Conservation (phyloP, 1,140 invertebrate genomes). For the Cataglyphis hispanica region DNA sequence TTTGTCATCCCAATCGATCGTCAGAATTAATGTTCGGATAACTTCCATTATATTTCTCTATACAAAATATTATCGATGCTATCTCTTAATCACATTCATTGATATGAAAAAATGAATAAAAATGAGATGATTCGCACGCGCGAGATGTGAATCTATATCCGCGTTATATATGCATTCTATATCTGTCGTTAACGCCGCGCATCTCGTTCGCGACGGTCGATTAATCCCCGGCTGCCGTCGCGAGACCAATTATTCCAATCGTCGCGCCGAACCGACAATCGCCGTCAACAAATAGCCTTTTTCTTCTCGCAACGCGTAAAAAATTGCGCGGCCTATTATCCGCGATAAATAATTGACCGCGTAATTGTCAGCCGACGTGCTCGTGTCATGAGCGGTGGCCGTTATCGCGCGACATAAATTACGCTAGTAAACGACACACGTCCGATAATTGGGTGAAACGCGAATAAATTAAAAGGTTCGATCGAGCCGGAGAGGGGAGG, state of each 20-base stretch:
- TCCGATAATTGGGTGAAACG: slow-evolving; percentile 41
- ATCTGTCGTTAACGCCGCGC: slow-evolving; percentile 25
- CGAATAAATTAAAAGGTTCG: slow-evolving; percentile 30
- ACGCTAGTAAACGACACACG: slow-evolving; percentile 34
- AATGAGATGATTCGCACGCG: not conserved
- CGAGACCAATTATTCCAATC: slow-evolving; percentile 43
- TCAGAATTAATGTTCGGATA: not conserved
- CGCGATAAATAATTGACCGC: slow-evolving; percentile 36
- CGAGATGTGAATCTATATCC: not conserved
- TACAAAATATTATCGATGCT: not conserved
- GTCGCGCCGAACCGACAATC: slow-evolving; percentile 14
- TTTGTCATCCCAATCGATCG: not conserved
- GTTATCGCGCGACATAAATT: slow-evolving; percentile 44
- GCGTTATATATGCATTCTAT: not conserved
- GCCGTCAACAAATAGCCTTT: slow-evolving; percentile 21
- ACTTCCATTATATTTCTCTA: not conserved
- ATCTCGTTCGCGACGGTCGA: slow-evolving; percentile 29
- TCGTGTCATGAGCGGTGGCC: slow-evolving; percentile 14
- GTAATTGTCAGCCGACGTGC: slow-evolving; percentile 9
- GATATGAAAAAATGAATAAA: not conserved
- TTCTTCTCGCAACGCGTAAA: not conserved
- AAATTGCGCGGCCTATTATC: slow-evolving; percentile 22
- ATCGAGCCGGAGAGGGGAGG: slow-evolving; percentile 10
- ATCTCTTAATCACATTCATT: not conserved
- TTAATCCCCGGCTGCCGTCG: slow-evolving; percentile 19